Conservation (phyloP, 2,888 invertebrate genomes). For the Epistrophe grossulariae region DNA sequence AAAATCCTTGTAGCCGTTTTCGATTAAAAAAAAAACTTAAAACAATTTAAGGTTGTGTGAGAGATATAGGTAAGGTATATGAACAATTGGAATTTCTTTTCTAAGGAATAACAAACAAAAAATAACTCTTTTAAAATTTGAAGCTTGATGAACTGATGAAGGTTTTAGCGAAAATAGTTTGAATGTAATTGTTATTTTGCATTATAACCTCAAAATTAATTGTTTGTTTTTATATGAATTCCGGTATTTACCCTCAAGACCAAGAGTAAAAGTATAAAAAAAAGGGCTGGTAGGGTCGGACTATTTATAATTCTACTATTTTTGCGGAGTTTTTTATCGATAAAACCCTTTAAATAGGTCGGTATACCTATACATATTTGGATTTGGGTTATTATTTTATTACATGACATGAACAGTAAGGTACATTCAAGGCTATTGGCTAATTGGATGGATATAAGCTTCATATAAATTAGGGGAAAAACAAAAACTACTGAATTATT, state of each 20-base stretch:
- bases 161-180: too few relatives aligned
- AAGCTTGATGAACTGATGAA: too few relatives aligned
- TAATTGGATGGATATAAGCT: neutral
- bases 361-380: neutral
- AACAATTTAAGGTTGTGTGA: too few relatives aligned
- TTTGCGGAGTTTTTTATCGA: neutral
- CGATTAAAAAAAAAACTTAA: too few relatives aligned
- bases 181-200: too few relatives aligned
- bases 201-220: too few relatives aligned
- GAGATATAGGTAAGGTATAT: too few relatives aligned
- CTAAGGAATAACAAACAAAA: too few relatives aligned
- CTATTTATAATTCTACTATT: slow-evolving; percentile 4
- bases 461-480: neutral
- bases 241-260: neutral
- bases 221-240: neutral
- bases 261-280: neutral
- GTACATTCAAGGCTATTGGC: neutral
- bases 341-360: slow-evolving; percentile 3
- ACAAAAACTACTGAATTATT: neutral
- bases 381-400: neutral
- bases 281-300: neutral
- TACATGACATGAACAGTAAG: slow-evolving; percentile 4
- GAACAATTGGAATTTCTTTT: too few relatives aligned
- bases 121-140: too few relatives aligned
- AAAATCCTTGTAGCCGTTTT: too few relatives aligned